Conservation (phyloP, 2,888 invertebrate genomes). For the Cataglyphis altisquamis region DNA sequence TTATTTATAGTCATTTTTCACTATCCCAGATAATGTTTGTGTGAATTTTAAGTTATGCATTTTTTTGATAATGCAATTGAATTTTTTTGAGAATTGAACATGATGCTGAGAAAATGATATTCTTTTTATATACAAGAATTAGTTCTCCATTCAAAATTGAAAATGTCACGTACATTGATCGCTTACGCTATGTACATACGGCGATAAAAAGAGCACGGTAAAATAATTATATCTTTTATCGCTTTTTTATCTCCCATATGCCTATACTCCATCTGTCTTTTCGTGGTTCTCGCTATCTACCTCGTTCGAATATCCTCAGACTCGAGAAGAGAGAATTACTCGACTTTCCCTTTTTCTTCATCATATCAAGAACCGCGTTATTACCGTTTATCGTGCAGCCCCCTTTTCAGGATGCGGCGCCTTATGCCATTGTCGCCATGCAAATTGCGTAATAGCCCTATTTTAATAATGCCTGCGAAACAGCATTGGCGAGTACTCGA, state of each 20-base stretch:
- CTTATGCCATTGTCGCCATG: constrained; percentile 71
- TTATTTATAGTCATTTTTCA: neutral
- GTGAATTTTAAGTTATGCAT: neutral
- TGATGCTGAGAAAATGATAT: neutral
- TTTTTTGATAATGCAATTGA: neutral
- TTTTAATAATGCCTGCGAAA: constrained; percentile 71
- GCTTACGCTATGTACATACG: neutral
- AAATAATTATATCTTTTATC: constrained; percentile 25
- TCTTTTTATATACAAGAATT: neutral
- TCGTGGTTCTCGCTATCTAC: constrained; percentile 11
- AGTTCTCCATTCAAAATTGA: neutral
- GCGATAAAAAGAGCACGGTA: neutral
- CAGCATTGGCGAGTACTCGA: constrained; percentile 45
- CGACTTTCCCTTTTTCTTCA: constrained; percentile 15
- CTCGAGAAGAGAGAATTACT: neutral
- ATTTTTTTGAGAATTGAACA: too few species aligned
- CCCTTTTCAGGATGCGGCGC: constrained; percentile 65
- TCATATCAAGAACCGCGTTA: constrained; percentile 57
- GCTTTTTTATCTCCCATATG: constrained; percentile 12
- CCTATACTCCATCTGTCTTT: neutral
- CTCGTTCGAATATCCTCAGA: constrained; percentile 6
- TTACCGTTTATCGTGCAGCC: constrained; percentile 56
- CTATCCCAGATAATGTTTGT: neutral
- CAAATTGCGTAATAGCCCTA: constrained; percentile 71
- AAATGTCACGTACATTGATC: constrained; percentile 18